Percentiles rank a stretch among this genome's conserved stretches.
Conservation (phyloP, 1,140 invertebrate genomes). For the Globodera rostochiensis region DNA sequence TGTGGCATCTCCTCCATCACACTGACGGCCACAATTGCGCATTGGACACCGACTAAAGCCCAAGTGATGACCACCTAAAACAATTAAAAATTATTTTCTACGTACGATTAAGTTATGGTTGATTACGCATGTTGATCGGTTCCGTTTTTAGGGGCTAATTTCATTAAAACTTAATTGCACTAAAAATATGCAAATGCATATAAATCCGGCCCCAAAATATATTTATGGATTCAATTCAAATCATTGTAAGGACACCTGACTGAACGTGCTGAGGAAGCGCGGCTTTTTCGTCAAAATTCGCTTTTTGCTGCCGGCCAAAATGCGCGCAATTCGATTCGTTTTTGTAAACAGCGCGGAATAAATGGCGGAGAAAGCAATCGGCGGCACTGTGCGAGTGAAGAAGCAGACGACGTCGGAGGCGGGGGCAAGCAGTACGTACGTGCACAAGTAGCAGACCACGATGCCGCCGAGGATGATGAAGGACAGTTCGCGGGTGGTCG, state of each 20-base stretch:
- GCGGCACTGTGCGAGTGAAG: conserved; percentile 66
- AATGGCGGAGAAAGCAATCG: conserved; percentile 79
- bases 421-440: conserved; percentile 76
- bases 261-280: conserved; percentile 72
- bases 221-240: too few relatives aligned
- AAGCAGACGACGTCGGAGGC: conserved; percentile 75
- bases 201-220: too few relatives aligned
- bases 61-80: conserved; percentile 65
- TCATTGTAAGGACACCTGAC: conserved; percentile 68
- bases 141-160: too few relatives aligned
- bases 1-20: conserved; percentile 75
- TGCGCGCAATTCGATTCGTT: conserved; percentile 82
- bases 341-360: conserved; percentile 82
- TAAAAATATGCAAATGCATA: too few relatives aligned
- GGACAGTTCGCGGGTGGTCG: conserved; percentile 73
- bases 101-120: too few relatives aligned
- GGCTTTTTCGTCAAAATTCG: conserved; percentile 79
- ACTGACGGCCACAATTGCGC: conserved; percentile 74
- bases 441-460: conserved; percentile 69
- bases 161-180: too few relatives aligned
- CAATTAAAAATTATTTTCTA: neutral
- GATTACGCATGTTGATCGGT: too few relatives aligned
- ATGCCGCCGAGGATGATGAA: conserved; percentile 76
- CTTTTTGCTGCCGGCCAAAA: conserved; percentile 81
- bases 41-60: conserved; percentile 75